Conservation (phyloP, 2,888 invertebrate genomes). For the Nymphalis polychloros region DNA sequence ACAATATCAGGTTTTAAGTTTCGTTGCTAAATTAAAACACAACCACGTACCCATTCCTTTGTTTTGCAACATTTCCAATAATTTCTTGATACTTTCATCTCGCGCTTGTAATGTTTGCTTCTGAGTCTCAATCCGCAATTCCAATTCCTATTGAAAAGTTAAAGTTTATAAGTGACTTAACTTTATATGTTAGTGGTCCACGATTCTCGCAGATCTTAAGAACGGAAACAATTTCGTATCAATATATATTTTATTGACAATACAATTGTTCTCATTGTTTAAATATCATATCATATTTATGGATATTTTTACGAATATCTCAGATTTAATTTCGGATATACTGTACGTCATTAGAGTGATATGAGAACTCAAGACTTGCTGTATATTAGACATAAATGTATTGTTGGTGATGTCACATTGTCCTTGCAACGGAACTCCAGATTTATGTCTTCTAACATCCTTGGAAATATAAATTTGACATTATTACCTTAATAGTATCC, state of each 20-base stretch:
- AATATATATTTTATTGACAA: not conserved
- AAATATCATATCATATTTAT: not conserved
- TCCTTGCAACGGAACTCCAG: too few species aligned
- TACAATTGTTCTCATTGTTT: not conserved
- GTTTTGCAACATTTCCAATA: slow-evolving; percentile 98
- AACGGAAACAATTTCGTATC: not conserved
- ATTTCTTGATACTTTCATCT: slow-evolving; percentile 99
- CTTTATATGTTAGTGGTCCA: not conserved
- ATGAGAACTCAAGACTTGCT: too few species aligned
- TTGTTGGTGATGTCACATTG: too few species aligned
- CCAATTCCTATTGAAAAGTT: slow-evolving; percentile 87
- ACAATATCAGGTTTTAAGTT: slow-evolving; percentile 1
- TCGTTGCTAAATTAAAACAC: slow-evolving; percentile 5
- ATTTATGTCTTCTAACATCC: not conserved
- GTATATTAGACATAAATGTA: too few species aligned
- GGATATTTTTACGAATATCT: not conserved
- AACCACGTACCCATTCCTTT: slow-evolving; percentile 94
- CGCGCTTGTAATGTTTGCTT: slow-evolving; percentile 98
- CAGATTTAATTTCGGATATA: too few species aligned
- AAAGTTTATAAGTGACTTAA: not conserved
- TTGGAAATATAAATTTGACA: not conserved
- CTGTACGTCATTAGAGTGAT: too few species aligned
- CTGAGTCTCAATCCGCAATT: slow-evolving; percentile 97
- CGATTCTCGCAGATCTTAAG: not conserved
- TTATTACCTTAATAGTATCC: slow-evolving; percentile 92